Percentiles rank a stretch among this genome's conserved stretches.
phyloP scores from a whole-genome alignment of 2,797 vertebrate species.

The Tapirus indicus region DNA sequence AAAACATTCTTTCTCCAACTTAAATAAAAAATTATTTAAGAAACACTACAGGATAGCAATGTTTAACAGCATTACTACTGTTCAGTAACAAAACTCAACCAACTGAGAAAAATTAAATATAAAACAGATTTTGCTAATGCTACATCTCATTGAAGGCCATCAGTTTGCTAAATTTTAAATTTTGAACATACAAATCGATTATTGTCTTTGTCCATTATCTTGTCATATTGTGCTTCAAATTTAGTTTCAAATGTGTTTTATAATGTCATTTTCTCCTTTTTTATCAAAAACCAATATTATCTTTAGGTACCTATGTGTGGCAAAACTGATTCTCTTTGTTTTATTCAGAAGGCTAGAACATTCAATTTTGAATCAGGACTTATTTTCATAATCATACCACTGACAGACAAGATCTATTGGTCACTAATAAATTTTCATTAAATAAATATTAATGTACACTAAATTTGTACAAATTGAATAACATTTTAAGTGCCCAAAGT shows the following conservation, averaged over 20 bases:
- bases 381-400: background rate
- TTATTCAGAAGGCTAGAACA: background rate
- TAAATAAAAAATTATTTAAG: background rate
- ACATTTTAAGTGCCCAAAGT: background rate
- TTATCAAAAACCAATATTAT: background rate
- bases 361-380: background rate
- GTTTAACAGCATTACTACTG: background rate
- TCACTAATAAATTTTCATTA: background rate
- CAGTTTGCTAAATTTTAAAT: background rate
- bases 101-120: background rate
- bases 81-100: background rate
- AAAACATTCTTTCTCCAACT: background rate
- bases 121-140: background rate
- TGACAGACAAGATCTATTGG: background rate
- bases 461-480: slow-evolving; percentile 1
- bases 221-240: slow-evolving; percentile 26
- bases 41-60: background rate
- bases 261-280: background rate
- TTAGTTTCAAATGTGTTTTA: background rate
- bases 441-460: background rate
- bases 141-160: background rate
- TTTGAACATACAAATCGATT: background rate
- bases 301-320: background rate
- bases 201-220: background rate
- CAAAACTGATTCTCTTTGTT: background rate